phyloP scores from a whole-genome alignment of 2,113 vertebrate genomes.

The Pampusana beccarii region DNA sequence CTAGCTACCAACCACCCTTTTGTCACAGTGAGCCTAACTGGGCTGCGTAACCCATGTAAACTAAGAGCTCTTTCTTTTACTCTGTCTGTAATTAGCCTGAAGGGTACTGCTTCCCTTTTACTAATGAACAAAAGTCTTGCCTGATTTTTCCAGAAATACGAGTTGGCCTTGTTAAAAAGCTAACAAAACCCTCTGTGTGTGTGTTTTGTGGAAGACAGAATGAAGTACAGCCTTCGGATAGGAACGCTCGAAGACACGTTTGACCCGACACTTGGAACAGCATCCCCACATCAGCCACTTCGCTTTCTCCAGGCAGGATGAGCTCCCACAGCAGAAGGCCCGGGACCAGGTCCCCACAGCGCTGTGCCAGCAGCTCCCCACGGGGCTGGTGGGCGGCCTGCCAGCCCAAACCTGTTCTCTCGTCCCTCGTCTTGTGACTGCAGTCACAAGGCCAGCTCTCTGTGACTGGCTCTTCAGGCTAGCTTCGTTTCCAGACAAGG shows the following conservation, averaged over 20 bases:
- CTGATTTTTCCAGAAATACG: background rate
- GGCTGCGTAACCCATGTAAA: background rate
- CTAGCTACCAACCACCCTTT: background rate
- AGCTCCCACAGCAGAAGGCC: background rate
- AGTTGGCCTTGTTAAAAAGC: background rate
- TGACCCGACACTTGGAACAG: background rate
- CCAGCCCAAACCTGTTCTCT: background rate
- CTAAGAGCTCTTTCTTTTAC: background rate
- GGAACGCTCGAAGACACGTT: background rate
- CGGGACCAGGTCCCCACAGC: accelerated
- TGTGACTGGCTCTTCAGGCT: background rate
- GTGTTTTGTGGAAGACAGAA: background rate
- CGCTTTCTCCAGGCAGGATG: background rate
- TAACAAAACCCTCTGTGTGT: accelerated
- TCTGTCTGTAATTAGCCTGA: background rate
- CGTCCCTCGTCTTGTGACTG: background rate
- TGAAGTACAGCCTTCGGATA: background rate
- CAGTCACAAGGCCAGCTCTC: slow-evolving; percentile 12
- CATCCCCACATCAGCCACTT: background rate
- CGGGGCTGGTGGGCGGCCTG: background rate
- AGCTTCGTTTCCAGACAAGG: background rate
- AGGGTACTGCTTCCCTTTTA: background rate
- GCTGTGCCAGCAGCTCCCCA: background rate
- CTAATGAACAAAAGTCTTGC: background rate
- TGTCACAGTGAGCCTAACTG: background rate